These are phyloP conservation scores for Sylvilagus bachmani DNA, from an alignment of 2,113 vertebrate genomes.

Conservation along the genomic window DNA sequence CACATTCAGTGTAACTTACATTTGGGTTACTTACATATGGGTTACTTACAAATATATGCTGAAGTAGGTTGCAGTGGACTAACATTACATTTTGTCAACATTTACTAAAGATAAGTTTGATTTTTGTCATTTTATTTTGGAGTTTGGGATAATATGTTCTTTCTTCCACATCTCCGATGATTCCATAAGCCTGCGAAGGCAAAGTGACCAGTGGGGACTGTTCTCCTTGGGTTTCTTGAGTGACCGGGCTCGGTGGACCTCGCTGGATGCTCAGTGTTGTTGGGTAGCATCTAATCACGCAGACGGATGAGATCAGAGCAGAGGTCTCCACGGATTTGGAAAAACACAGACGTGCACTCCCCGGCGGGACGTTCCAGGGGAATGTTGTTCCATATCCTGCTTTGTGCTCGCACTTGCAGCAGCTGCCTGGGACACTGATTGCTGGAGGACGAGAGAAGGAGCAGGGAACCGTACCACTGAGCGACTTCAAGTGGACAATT, in stretches of 20 bases:
- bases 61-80: constrained; percentile 12
- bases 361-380: neutral
- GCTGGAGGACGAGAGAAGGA: neutral
- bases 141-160: constrained; percentile 18
- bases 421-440: neutral
- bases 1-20: neutral
- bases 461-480: neutral
- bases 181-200: neutral
- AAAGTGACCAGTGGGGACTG: neutral
- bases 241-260: neutral
- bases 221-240: neutral
- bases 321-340: constrained; percentile 12
- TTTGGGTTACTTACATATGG: neutral
- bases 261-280: neutral
- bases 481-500: neutral
- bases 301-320: neutral
- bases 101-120: constrained; percentile 5
- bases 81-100: neutral
- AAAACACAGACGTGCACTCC: constrained; percentile 16
- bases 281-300: neutral
- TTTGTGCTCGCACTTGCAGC: neutral
- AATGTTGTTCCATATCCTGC: neutral
- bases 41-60: neutral
- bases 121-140: constrained; percentile 51
- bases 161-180: constrained; percentile 8